phyloP scores from a whole-genome alignment of 2,888 invertebrate genomes.

The Zele albiditarsus region DNA sequence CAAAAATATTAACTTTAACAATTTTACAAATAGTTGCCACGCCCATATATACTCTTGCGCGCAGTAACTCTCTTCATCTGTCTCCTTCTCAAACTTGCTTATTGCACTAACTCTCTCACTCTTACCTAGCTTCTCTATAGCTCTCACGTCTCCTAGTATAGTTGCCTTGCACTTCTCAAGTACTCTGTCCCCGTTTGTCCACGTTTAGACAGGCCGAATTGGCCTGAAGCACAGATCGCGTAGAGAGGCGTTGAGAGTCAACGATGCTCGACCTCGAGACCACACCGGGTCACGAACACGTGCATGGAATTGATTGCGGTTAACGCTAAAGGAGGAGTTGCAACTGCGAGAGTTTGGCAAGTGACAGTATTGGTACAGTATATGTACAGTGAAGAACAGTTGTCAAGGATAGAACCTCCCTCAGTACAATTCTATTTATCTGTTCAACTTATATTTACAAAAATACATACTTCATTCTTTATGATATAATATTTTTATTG shows the following conservation, averaged over 20 bases:
- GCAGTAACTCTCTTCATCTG: not conserved
- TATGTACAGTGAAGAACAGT: not conserved
- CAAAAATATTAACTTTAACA: not conserved
- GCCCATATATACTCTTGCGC: not conserved
- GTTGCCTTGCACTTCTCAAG: slow-evolving; percentile 31
- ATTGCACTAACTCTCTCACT: not conserved
- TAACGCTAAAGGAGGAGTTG: not conserved
- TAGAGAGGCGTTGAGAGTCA: slow-evolving; percentile 7
- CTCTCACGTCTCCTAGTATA: not conserved
- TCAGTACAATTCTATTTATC: not conserved
- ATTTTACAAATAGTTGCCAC: not conserved
- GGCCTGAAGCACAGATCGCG: slow-evolving; percentile 13
- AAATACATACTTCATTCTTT: not conserved
- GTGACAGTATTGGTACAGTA: not conserved
- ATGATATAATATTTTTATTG: not conserved
- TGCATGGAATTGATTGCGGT: slow-evolving; percentile 18
- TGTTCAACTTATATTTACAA: not conserved
- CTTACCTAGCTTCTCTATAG: not conserved
- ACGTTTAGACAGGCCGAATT: slow-evolving; percentile 31
- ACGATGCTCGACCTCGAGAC: slow-evolving; percentile 31
- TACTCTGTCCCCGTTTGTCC: slow-evolving; percentile 38
- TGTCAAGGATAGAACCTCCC: not conserved
- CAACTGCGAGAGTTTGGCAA: slow-evolving; percentile 18
- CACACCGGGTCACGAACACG: slow-evolving; percentile 2
- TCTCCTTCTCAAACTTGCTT: not conserved